Percentiles rank a stretch among this genome's conserved stretches.
Evolutionary conservation across 2,797 vertebrate species (phyloP).

Genomic region (Sebastes matsubarae): DNA sequence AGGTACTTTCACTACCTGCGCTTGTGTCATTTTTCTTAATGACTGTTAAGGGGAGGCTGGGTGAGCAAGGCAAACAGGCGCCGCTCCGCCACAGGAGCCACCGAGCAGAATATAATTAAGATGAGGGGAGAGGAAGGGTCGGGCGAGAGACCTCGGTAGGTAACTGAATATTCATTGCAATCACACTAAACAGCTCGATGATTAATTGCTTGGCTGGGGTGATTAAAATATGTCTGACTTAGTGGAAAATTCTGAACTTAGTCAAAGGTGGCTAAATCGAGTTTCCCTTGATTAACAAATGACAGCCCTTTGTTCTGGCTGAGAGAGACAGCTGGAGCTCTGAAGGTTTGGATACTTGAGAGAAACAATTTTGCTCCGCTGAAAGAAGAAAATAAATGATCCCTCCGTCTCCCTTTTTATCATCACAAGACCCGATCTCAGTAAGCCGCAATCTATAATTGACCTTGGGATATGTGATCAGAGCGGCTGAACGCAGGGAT

Average conservation of each 20-base stretch:
- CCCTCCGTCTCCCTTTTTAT: not conserved
- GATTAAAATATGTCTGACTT: constrained; percentile 72
- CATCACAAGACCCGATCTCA: not conserved
- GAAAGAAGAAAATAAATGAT: constrained; percentile 20
- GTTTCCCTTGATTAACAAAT: constrained; percentile 55
- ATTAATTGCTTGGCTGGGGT: constrained; percentile 71
- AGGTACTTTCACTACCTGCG: constrained; percentile 51
- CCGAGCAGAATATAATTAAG: constrained; percentile 67
- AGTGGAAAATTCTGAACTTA: constrained; percentile 46
- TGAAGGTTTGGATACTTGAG: not conserved
- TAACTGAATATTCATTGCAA: constrained; percentile 79
- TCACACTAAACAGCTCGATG: constrained; percentile 68
- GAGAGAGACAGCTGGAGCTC: constrained; percentile 10
- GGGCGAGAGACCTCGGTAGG: constrained; percentile 58
- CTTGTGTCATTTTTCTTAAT: constrained; percentile 77
- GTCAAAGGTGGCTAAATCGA: constrained; percentile 50
- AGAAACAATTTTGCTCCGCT: not conserved
- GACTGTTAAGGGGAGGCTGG: constrained; percentile 59
- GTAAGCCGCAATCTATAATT: constrained; percentile 29
- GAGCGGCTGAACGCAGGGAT: constrained; percentile 16
- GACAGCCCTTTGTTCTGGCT: constrained; percentile 16
- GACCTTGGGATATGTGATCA: constrained; percentile 24
- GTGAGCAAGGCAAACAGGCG: constrained; percentile 61
- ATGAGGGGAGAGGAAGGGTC: constrained; percentile 59
- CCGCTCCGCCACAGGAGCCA: constrained; percentile 41